Conservation (phyloP, 2,113 vertebrate species). For the Psittacula cyanocephala region DNA sequence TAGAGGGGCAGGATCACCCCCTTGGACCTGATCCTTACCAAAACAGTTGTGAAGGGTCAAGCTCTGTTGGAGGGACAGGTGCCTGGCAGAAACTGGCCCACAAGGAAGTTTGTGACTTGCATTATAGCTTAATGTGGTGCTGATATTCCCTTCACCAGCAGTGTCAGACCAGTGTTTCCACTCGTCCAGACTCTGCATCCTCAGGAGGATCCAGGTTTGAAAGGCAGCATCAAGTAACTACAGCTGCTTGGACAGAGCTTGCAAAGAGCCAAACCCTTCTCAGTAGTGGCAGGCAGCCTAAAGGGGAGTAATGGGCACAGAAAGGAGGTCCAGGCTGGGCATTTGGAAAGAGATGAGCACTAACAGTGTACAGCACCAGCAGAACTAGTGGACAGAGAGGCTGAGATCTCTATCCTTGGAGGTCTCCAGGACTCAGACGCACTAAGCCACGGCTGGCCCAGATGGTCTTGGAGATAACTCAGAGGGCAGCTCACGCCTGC, state of each 20-base stretch:
- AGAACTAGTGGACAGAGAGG: neutral
- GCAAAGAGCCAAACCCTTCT: neutral
- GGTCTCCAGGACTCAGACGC: neutral
- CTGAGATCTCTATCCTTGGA: neutral
- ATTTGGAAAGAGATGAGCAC: neutral
- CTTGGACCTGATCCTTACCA: neutral
- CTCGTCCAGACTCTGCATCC: neutral
- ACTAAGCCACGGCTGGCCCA: neutral
- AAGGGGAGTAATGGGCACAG: neutral
- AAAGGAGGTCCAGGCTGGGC: neutral
- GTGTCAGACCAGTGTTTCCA: neutral
- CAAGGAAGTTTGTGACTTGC: neutral
- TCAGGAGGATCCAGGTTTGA: neutral
- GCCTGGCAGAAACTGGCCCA: neutral
- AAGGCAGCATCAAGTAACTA: neutral
- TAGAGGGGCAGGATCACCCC: too few species aligned
- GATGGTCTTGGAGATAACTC: neutral
- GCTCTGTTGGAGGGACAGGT: neutral
- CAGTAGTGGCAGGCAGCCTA: neutral
- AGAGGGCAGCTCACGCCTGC: neutral
- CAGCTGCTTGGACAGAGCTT: neutral
- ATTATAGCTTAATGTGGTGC: neutral
- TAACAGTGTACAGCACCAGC: neutral
- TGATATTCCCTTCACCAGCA: neutral
- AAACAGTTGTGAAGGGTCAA: neutral